Conservation (phyloP, 2,113 vertebrate species). For the Notothenia rossii region DNA sequence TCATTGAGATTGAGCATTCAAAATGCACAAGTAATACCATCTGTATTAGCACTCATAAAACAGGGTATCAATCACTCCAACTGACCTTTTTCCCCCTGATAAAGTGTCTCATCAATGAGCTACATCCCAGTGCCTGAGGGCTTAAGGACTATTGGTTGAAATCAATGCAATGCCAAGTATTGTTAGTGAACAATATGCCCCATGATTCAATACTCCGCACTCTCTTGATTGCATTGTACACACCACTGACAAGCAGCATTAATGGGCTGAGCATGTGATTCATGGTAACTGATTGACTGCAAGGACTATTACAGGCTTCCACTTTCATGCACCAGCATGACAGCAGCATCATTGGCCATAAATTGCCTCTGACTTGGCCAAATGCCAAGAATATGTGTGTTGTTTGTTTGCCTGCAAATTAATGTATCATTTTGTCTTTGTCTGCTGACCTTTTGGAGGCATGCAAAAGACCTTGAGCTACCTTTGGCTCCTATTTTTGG, state of each 20-base stretch:
- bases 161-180: conserved; percentile 79
- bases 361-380: conserved; percentile 42
- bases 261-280: conserved; percentile 65
- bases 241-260: conserved; percentile 61
- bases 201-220: conserved; percentile 65
- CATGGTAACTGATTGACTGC: conserved; percentile 49
- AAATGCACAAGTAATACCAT: conserved; percentile 74
- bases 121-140: conserved; percentile 58
- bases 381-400: conserved; percentile 43
- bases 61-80: conserved; percentile 78
- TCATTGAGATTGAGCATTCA: conserved; percentile 74
- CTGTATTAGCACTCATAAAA: conserved; percentile 76
- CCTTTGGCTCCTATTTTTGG: conserved; percentile 5
- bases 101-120: conserved; percentile 74
- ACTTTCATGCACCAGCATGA: conserved; percentile 35
- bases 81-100: conserved; percentile 77
- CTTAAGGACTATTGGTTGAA: conserved; percentile 57
- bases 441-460: conserved; percentile 28
- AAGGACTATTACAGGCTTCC: conserved; percentile 36
- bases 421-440: conserved; percentile 15
- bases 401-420: conserved; percentile 33
- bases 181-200: conserved; percentile 68
- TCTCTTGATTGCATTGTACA: conserved; percentile 70
- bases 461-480: conserved; percentile 8
- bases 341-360: conserved; percentile 37